Evolutionary conservation across 2,888 invertebrate species (phyloP), one percentile per base, ranked within the genome.

Genomic region (Odontothrips loti): DNA sequence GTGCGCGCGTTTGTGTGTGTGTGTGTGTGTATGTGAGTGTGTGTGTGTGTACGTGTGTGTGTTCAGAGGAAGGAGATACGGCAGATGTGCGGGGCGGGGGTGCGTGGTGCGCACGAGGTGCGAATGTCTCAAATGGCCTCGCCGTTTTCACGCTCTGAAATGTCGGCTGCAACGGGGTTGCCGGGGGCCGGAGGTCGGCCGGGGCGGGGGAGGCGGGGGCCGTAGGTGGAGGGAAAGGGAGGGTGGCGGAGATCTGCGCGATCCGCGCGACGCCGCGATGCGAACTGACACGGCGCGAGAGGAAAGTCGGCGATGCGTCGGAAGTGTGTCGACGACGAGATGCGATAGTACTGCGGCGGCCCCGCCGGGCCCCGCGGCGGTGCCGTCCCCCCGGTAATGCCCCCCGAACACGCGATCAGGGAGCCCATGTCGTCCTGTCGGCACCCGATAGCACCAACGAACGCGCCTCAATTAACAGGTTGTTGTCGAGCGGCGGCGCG

Each of bases 41-140:
- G 34, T 43, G 34, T 6, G 34, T 43, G 34, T 43, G 34, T 43
- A 6, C 6, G 34, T 43, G 34, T 6, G 34, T 43, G 34, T 43
- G 34, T 4, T 2, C 34, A 43, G 34, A 43, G 34, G 34, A 43
- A 43, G 34, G 3, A 43, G 34, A 43, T 43, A 43, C 34, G 58
- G 58, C 58, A 58, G 58, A 58, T 58, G 58, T 58, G 58, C 12
- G 27, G 58, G 6, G 58, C 17, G 34, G 34, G 27, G 68, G 23
- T 27, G 12, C 27, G 27, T 8, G 12, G 20, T 15, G 27, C 11
- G 27, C 23, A 23, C 23, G 68, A 75, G 68, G 68, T 75, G 68
- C 27, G 68, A 75, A 75, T 75, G 68, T 75, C 68, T 75, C 68
- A 75, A 75, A 75, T 75, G 68, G 68, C n/a, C 27, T 6, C 68